Evolutionary conservation across 2,888 invertebrate genomes (phyloP).

Genomic region (Alloscopus bannaensis): DNA sequence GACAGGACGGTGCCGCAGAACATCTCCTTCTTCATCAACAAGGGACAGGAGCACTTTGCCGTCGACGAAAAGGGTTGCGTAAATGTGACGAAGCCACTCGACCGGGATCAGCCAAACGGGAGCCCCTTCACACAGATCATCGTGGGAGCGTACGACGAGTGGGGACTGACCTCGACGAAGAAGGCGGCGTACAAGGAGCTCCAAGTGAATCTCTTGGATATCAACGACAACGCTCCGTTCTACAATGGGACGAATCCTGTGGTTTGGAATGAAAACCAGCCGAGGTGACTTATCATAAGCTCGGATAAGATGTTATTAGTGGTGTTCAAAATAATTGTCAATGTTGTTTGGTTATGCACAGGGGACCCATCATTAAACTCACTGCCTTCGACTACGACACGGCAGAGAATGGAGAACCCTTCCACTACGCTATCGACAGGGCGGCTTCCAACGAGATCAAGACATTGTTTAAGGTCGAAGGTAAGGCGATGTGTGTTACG

Average conservation of each 20-base stretch:
- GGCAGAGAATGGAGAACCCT: constrained; percentile 87
- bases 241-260: constrained; percentile 80
- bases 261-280: constrained; percentile 88
- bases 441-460: constrained; percentile 83
- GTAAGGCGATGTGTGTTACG: too few relatives aligned
- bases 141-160: constrained; percentile 85
- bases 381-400: constrained; percentile 89
- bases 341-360: constrained; percentile 73
- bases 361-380: constrained; percentile 77
- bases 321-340: background rate
- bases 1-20: constrained; percentile 85
- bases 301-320: constrained; percentile 71
- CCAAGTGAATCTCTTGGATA: constrained; percentile 82
- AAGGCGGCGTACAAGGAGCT: constrained; percentile 82
- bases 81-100: constrained; percentile 83
- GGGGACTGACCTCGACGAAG: constrained; percentile 79
- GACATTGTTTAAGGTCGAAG: constrained; percentile 83
- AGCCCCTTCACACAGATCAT: constrained; percentile 85
- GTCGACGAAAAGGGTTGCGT: constrained; percentile 85
- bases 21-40: constrained; percentile 84
- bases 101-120: constrained; percentile 92
- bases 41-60: constrained; percentile 83
- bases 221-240: constrained; percentile 94
- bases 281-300: constrained; percentile 70
- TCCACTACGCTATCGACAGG: constrained; percentile 83